Percentiles rank a stretch among this genome's conserved stretches.
Evolutionary conservation across 2,113 vertebrate genomes (phyloP).

Genomic region (Gracilinanus agilis): DNA sequence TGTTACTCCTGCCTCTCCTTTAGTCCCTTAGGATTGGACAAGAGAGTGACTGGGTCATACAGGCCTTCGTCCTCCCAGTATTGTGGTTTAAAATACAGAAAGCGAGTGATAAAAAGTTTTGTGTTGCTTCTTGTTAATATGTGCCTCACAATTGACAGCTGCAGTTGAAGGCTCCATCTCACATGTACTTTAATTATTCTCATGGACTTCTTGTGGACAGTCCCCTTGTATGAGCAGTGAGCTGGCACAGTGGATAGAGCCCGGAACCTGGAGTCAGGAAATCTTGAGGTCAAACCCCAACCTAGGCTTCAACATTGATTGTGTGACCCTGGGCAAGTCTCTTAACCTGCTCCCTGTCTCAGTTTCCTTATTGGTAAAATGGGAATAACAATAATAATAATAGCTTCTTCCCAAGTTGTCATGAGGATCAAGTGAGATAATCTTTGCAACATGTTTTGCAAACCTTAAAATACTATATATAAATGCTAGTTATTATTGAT

Average conservation of each 20-base stretch:
- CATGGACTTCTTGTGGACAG: neutral
- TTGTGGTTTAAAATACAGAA: neutral
- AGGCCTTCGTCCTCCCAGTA: neutral
- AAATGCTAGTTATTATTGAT: neutral
- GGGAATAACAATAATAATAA: neutral
- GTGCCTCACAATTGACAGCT: neutral
- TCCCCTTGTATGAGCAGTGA: neutral
- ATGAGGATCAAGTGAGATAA: neutral
- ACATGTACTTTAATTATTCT: neutral
- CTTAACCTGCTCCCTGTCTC: neutral
- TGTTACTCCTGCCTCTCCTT: neutral
- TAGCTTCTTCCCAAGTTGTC: neutral
- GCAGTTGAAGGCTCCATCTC: neutral
- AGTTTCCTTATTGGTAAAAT: neutral
- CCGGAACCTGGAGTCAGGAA: neutral
- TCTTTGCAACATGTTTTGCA: neutral
- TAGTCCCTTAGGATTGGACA: neutral
- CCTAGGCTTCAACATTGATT: neutral
- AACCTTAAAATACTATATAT: neutral
- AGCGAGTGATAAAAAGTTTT: constrained; percentile 34
- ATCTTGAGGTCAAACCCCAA: neutral
- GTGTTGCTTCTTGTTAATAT: neutral
- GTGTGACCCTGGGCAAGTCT: neutral
- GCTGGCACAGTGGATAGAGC: neutral
- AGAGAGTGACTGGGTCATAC: neutral